A percentile compares a stretch with the other conserved stretches of the same genome.
Evolutionary conservation across 1,140 invertebrate genomes (phyloP).

Genomic region (Carposina sasakii): DNA sequence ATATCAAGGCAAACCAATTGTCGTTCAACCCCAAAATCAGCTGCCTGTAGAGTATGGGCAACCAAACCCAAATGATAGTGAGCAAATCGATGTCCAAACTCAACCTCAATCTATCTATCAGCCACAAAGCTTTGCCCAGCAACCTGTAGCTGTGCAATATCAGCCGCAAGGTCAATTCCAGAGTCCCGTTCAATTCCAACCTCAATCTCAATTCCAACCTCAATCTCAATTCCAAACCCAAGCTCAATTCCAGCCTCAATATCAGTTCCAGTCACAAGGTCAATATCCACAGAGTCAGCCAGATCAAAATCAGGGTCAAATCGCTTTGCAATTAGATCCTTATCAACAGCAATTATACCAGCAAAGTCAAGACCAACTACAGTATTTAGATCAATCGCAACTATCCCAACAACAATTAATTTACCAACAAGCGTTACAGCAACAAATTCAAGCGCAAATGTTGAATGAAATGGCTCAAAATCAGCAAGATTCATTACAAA

Average conservation of each 20-base stretch:
- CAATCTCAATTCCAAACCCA: conserved; percentile 24
- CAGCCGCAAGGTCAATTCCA: too few species aligned
- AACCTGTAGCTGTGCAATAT: too few species aligned
- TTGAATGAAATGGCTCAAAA: conserved; percentile 15
- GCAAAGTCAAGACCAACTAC: conserved; percentile 1
- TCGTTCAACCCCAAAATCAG: neutral
- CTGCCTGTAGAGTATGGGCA: neutral
- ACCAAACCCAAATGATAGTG: too few species aligned
- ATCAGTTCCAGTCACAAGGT: neutral
- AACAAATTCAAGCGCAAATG: conserved; percentile 5
- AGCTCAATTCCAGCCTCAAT: conserved; percentile 23
- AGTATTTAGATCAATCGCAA: neutral
- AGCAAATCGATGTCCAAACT: neutral
- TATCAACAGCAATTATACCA: conserved; percentile 13
- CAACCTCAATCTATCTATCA: neutral
- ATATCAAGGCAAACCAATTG: neutral
- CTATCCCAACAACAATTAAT: neutral
- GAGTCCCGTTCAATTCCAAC: too few species aligned
- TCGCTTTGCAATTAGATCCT: too few species aligned
- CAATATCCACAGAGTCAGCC: conserved; percentile 12
- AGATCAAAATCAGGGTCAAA: conserved; percentile 31
- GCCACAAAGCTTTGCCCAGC: too few species aligned
- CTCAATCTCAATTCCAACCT: conserved; percentile 21
- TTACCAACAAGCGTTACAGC: conserved; percentile 7
- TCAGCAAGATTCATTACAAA: conserved; percentile 48